Conservation (phyloP, 2,888 invertebrate species). For the Philonicus albiceps region DNA sequence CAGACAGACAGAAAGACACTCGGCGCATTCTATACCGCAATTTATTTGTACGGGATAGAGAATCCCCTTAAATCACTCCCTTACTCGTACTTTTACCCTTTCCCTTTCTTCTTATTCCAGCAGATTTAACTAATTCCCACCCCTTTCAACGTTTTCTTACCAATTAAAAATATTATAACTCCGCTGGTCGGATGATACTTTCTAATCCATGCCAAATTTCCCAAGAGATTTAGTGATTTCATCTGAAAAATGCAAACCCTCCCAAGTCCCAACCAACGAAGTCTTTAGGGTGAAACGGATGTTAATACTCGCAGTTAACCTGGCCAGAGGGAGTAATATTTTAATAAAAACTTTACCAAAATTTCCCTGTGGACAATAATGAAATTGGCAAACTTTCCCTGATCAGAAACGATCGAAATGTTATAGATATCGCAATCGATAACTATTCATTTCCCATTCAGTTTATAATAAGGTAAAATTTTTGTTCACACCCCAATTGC, state of each 20-base stretch:
- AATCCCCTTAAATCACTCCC: background rate
- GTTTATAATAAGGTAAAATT: background rate
- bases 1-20: background rate
- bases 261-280: background rate
- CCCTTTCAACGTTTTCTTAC: constrained; percentile 5
- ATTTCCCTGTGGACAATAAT: background rate
- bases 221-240: background rate
- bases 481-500: background rate
- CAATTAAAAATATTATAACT: background rate
- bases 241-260: background rate
- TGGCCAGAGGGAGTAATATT: background rate
- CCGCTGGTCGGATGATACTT: background rate
- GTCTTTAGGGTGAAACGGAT: background rate
- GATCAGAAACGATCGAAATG: background rate
- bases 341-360: background rate
- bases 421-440: background rate
- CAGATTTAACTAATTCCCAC: constrained; percentile 6
- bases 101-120: background rate
- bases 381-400: background rate
- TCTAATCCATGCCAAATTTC: background rate
- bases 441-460: too few species aligned
- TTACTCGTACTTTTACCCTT: background rate
- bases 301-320: background rate
- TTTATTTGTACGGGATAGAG: background rate
- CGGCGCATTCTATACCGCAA: background rate